Conservation (phyloP, 2,113 vertebrate species). For the Platichthys stellatus region DNA sequence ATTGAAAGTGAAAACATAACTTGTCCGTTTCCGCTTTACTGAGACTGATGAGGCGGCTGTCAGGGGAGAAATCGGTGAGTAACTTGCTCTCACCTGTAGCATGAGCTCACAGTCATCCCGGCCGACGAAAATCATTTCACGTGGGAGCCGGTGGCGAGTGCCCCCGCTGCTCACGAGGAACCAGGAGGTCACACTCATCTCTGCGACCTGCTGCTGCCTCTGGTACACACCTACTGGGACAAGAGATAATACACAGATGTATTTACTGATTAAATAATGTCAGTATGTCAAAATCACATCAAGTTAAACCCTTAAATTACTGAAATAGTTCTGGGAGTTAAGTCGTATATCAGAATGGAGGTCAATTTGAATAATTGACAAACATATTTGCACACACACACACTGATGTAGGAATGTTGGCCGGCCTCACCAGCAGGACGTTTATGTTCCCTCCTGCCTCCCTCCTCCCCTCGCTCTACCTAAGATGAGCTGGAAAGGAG, state of each 20-base stretch:
- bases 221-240: constrained; percentile 36
- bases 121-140: constrained; percentile 99
- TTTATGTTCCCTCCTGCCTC: constrained; percentile 57
- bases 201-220: constrained; percentile 66
- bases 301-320: background rate
- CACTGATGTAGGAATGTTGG: constrained; percentile 77
- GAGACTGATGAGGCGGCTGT: background rate
- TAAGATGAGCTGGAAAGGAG: constrained; percentile 75
- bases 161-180: constrained; percentile 99
- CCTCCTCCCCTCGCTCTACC: constrained; percentile 47
- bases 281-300: background rate
- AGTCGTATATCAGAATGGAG: background rate
- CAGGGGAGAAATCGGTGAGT: background rate
- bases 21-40: background rate
- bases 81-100: constrained; percentile 90
- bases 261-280: background rate
- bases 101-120: constrained; percentile 99
- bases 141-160: constrained; percentile 95
- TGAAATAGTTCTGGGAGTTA: too few relatives aligned
- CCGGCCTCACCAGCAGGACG: constrained; percentile 60
- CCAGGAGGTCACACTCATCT: constrained; percentile 99
- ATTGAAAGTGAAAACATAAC: background rate
- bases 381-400: too few relatives aligned
- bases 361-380: background rate
- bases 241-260: constrained; percentile 3